phyloP scores from a whole-genome alignment of 2,888 invertebrate species.

The Agriopis aurantiaria region DNA sequence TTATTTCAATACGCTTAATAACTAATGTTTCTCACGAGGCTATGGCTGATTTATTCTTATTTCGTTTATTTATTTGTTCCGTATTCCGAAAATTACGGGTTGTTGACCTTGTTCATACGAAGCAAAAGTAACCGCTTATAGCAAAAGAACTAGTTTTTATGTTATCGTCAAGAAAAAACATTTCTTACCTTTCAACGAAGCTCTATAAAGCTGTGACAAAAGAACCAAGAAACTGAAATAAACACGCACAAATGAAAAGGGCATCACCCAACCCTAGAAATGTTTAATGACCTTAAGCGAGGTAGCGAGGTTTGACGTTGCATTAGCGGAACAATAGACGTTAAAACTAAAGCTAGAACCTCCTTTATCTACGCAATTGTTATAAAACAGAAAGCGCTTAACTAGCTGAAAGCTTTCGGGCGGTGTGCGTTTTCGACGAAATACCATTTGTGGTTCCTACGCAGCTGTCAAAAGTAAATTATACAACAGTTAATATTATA shows the following conservation, averaged over 20 bases:
- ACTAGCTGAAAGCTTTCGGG: slow-evolving; percentile 73
- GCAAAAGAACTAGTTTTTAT: neutral
- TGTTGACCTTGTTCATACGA: neutral
- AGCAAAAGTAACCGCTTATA: neutral
- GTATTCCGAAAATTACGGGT: neutral
- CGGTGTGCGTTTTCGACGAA: slow-evolving; percentile 47
- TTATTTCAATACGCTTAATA: too few relatives aligned
- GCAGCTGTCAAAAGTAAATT: slow-evolving; percentile 39
- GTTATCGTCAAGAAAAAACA: slow-evolving; percentile 25
- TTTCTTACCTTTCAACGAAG: slow-evolving; percentile 47
- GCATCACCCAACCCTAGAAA: slow-evolving; percentile 62
- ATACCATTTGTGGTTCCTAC: slow-evolving; percentile 40
- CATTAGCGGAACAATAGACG: slow-evolving; percentile 76
- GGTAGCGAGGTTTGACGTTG: slow-evolving; percentile 68
- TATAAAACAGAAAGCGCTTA: slow-evolving; percentile 72
- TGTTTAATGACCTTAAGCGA: slow-evolving; percentile 74
- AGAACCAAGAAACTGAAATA: slow-evolving; percentile 52
- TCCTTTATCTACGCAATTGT: slow-evolving; percentile 76
- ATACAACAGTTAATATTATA: slow-evolving; percentile 11
- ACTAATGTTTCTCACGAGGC: too few relatives aligned
- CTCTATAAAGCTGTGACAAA: slow-evolving; percentile 48
- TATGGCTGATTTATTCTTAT: too few relatives aligned
- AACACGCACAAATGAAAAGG: slow-evolving; percentile 64
- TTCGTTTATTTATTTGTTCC: too few relatives aligned
- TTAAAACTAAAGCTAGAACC: slow-evolving; percentile 70